Evolutionary conservation across 2,797 vertebrate species (phyloP), one percentile per base, ranked within the genome.

Genomic region (Micropoecilia bifurca): DNA sequence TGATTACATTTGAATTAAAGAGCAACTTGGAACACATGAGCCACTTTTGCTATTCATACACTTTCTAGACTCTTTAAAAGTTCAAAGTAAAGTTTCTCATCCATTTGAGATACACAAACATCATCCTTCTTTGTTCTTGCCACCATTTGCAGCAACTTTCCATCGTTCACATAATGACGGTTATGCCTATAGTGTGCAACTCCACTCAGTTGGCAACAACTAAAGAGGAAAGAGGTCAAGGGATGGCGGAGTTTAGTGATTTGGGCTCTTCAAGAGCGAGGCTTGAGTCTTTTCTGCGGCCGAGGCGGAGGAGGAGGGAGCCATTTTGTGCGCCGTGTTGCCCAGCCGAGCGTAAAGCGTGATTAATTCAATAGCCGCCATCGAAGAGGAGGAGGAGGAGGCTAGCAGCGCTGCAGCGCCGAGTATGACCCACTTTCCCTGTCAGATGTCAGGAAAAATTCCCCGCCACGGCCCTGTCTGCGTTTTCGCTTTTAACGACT

Each of bases 361-460:
- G 96, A 96, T 96, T 98, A 98, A 98, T 98, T 96, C 96, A 97
- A 97, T 97, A 97, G 96, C 96, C 96, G 96, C 96, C 96, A 95
- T 95, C 94, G 96, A 97, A 71, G 68, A 71, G 96, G 96, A 96
- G 94, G 96, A 66, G 94, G 97, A 66, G 94, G 93, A 95, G 96
- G 96, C 96, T 96, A 93, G 94, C 92, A 96, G 97, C 95, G 79
- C 91, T 92, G 96, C 95, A 96, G 94, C 90, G 87, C 88, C 93
- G 94, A 95, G 91, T 84, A 95, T 99, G 98, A 98, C 98, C 97
- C 96, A 99, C 95, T 98, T 99, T 97, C 95, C 90, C 95, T 88
- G 88, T 97, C 94, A 95, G 94, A 97, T 97, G 97, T 97, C 94
- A 95, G 96, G 87, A 95, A 94, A 93, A 88, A 94, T 92, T 93